Base-by-base conservation (phyloP, 2,888 invertebrate species). In the Morpho deidamia region DNA sequence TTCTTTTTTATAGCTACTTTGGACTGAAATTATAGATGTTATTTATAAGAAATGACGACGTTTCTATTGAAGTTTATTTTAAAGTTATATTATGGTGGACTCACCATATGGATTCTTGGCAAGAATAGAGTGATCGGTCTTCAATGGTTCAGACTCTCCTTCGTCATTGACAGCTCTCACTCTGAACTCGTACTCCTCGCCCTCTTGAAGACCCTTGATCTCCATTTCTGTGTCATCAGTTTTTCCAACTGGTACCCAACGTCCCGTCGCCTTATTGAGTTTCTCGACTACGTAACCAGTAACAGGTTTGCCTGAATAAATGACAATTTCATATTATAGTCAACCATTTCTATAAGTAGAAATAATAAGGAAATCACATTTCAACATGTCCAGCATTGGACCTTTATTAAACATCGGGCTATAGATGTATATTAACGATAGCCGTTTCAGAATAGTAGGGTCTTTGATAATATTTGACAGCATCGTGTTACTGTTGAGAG, bases 31-130 rank as follows among this genome's bases (percentile, higher is more conserved):
- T 2, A 14, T 14, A 14, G 14, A 4, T 14, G 14, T 1, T 14
- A 14, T 14, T 14, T 14, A 14, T 1, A 14, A 14, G 14, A 2
- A 14, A 14, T 14, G 4, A 14, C 4, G 14, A 14, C 8, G 10
- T 10, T 35, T 35, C 2, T 35, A 4, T 23, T 23, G 5, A 23
- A 23, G 40, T 42, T 23, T 37, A 4, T 37, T 37, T 7, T 37
- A 8, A 37, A 3, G 35, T 37, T 37, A 43, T 7, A 34, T 11
- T n/a, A 44, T 12, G 9, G 8, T 8, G 2, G 51, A 73, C 81
- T 83, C 70, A 95, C 95, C 97, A 76, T 93, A 99, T 64, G 99
- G 99, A 92, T 99, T 99, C 90, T 99, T 99, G 23, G 99, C 99
- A 11, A 95, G 77, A 58, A 95, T 96, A 2, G 95, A 92, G 68